phyloP scores from a whole-genome alignment of 1,140 invertebrate genomes.

The Tachypleus tridentatus region DNA sequence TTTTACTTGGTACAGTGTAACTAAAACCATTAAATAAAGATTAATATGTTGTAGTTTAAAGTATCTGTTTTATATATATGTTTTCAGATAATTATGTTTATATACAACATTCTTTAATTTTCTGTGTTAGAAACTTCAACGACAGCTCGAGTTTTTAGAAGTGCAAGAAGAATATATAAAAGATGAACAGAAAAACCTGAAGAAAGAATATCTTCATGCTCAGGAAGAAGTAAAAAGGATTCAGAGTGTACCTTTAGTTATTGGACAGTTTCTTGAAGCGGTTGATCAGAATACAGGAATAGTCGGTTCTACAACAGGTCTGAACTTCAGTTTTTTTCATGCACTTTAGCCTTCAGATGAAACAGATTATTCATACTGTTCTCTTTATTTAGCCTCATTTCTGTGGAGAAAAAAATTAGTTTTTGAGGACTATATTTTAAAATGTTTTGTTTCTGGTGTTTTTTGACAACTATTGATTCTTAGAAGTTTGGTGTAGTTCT shows the following conservation, averaged over 20 bases:
- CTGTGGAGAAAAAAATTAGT: too few species aligned
- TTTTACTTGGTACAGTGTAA: too few species aligned
- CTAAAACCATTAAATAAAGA: too few species aligned
- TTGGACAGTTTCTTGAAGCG: constrained; percentile 95
- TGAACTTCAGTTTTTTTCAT: constrained; percentile 9
- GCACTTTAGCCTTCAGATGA: constrained; percentile 5
- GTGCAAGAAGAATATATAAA: constrained; percentile 99
- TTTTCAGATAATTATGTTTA: too few species aligned
- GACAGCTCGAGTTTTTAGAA: constrained; percentile 89
- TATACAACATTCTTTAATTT: too few species aligned
- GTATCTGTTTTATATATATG: too few species aligned
- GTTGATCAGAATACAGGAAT: constrained; percentile 98
- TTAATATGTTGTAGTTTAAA: too few species aligned
- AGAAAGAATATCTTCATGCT: constrained; percentile 94
- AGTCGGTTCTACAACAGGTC: constrained; percentile 63
- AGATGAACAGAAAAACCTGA: constrained; percentile 93
- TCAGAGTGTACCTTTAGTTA: constrained; percentile 92
- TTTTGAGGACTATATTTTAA: too few species aligned
- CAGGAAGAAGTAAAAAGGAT: constrained; percentile 93
- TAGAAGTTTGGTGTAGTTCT: too few species aligned
- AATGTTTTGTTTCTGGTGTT: too few species aligned
- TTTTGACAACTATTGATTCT: too few species aligned
- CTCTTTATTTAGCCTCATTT: neutral
- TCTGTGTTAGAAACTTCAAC: constrained; percentile 61
- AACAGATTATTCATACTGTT: constrained; percentile 1